A percentile compares a stretch with the other conserved stretches of the same genome.
phyloP scores from a whole-genome alignment of 2,797 vertebrate species.

The Corythornis leucogaster region DNA sequence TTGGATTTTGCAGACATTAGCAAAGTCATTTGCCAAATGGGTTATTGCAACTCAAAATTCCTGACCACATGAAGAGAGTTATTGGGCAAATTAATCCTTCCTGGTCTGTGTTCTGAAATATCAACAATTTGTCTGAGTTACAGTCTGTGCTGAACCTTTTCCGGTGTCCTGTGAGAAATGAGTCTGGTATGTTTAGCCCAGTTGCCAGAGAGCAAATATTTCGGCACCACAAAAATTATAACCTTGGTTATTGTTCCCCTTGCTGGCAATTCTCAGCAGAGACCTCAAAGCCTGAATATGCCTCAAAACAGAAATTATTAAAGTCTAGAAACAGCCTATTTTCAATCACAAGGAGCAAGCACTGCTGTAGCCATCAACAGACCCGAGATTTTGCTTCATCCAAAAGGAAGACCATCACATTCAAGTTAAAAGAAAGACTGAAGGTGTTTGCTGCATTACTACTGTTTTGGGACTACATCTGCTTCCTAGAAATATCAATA shows the following conservation, averaged over 20 bases:
- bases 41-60: constrained; percentile 29
- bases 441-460: background rate
- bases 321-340: background rate
- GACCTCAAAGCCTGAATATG: background rate
- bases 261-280: background rate
- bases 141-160: constrained; percentile 12
- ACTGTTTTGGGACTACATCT: background rate
- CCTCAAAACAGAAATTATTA: background rate
- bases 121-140: constrained; percentile 10
- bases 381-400: background rate
- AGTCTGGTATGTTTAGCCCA: constrained; percentile 45
- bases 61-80: constrained; percentile 1
- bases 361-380: background rate
- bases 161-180: constrained; percentile 39
- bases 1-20: background rate
- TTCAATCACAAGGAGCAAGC: background rate
- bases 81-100: constrained; percentile 53
- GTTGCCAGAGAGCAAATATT: constrained; percentile 27
- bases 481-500: constrained; percentile 26
- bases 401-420: background rate
- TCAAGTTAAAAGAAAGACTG: background rate
- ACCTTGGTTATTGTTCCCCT: background rate
- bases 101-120: constrained; percentile 33
- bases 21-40: background rate
- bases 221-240: constrained; percentile 39